phyloP scores from a whole-genome alignment of 1,140 invertebrate genomes.

The Piezodorus guildinii region DNA sequence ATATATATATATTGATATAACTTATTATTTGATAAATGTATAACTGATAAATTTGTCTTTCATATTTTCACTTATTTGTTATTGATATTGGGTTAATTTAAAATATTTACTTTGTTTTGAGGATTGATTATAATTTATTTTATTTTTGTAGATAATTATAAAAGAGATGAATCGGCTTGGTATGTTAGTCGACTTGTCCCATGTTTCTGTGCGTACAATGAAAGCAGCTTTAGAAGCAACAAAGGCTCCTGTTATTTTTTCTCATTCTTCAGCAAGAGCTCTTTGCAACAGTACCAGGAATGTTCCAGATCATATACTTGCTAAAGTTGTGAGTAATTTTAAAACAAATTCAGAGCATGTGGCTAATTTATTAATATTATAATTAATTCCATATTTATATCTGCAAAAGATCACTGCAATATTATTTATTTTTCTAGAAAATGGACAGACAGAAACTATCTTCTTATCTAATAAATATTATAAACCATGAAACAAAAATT shows the following conservation, averaged over 20 bases:
- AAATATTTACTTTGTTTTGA: no score
- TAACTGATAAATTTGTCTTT: no score
- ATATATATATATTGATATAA: no score
- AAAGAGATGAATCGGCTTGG: conserved; percentile 77
- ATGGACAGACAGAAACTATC: neutral
- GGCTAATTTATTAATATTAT: neutral
- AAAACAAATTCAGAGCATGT: neutral
- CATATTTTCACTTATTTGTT: no score
- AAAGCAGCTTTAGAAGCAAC: conserved; percentile 68
- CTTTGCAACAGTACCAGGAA: conserved; percentile 80
- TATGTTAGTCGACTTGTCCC: conserved; percentile 89
- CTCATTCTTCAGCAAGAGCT: conserved; percentile 74
- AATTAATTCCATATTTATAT: neutral
- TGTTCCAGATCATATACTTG: conserved; percentile 74
- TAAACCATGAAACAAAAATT: no score
- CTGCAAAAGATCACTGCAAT: no score
- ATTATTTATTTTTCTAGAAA: no score
- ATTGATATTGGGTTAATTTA: no score
- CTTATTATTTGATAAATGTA: no score
- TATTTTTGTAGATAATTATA: conserved; percentile 49
- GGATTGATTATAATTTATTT: neutral
- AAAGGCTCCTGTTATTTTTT: conserved; percentile 83
- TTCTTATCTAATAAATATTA: no score
- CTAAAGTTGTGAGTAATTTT: conserved; percentile 50
- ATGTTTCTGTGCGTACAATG: conserved; percentile 77